Evolutionary conservation across 2,113 vertebrate genomes (phyloP).

Genomic region (Cheilinus undulatus): DNA sequence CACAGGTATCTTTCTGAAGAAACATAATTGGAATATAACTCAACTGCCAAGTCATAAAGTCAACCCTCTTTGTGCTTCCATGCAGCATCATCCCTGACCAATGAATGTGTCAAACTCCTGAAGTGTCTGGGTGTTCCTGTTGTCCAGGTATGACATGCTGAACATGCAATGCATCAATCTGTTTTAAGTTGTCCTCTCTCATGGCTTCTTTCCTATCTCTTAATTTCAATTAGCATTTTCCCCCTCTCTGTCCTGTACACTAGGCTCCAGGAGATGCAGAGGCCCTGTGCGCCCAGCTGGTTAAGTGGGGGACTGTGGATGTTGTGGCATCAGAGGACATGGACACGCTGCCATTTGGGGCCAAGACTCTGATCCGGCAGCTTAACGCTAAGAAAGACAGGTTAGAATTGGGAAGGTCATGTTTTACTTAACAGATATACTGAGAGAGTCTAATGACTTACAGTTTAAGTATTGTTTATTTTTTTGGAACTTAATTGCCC

Average conservation of each 20-base stretch:
- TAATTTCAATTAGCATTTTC: background rate
- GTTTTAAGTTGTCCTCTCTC: no score
- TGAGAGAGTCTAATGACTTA: background rate
- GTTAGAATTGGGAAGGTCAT: conserved; percentile 52
- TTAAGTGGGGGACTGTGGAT: conserved; percentile 72
- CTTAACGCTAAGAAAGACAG: conserved; percentile 78
- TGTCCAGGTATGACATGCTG: conserved; percentile 74
- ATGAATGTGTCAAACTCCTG: conserved; percentile 77
- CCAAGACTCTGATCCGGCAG: conserved; percentile 80
- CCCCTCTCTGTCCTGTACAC: background rate
- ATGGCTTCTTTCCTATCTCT: background rate
- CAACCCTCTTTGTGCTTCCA: background rate
- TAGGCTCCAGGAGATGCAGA: conserved; percentile 87
- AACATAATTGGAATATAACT: background rate
- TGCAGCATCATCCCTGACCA: conserved; percentile 72
- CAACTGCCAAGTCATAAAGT: background rate
- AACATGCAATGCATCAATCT: background rate
- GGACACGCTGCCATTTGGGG: conserved; percentile 87
- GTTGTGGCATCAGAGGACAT: conserved; percentile 88
- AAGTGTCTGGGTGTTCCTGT: conserved; percentile 83
- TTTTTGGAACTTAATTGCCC: no score
- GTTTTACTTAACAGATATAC: background rate
- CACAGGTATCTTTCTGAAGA: background rate
- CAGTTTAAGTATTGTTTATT: no score
- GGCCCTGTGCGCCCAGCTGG: conserved; percentile 83